phyloP scores from a whole-genome alignment of 2,797 vertebrate species.

The Helostoma temminkii region DNA sequence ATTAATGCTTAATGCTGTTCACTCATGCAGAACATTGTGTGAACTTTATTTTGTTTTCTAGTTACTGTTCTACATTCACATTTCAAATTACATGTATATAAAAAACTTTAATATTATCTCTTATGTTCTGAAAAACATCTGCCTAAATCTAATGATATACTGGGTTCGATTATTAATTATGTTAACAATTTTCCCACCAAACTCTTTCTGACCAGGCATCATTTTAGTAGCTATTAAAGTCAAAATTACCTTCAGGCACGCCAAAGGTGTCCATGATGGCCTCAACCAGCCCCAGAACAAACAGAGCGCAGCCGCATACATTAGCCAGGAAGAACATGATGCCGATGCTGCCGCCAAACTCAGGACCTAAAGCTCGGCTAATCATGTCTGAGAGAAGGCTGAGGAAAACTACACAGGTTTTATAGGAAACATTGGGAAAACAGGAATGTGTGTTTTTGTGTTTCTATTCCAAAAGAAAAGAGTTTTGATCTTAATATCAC shows the following conservation, averaged over 20 bases:
- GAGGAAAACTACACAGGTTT: slow-evolving; percentile 55
- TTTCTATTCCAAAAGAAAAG: background rate
- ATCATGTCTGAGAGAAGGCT: slow-evolving; percentile 90
- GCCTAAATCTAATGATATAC: no score
- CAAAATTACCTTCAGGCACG: slow-evolving; percentile 79
- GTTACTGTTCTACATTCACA: background rate
- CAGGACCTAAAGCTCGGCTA: slow-evolving; percentile 91
- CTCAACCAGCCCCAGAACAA: slow-evolving; percentile 90
- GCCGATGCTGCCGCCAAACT: slow-evolving; percentile 93
- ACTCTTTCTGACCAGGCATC: background rate
- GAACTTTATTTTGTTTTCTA: no score
- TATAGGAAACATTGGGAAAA: slow-evolving; percentile 2
- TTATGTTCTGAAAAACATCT: no score
- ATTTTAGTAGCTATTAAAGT: background rate
- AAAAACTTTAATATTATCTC: no score
- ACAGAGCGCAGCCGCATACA: slow-evolving; percentile 90
- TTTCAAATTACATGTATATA: no score
- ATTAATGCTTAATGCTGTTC: no score
- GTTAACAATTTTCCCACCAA: background rate
- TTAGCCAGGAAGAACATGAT: slow-evolving; percentile 96
- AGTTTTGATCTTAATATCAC: background rate
- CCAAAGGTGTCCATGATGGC: slow-evolving; percentile 89
- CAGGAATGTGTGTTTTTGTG: background rate
- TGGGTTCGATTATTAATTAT: no score
- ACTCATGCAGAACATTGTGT: no score